Conservation (phyloP, 2,797 vertebrate genomes). For the Steatocranus sp. region DNA sequence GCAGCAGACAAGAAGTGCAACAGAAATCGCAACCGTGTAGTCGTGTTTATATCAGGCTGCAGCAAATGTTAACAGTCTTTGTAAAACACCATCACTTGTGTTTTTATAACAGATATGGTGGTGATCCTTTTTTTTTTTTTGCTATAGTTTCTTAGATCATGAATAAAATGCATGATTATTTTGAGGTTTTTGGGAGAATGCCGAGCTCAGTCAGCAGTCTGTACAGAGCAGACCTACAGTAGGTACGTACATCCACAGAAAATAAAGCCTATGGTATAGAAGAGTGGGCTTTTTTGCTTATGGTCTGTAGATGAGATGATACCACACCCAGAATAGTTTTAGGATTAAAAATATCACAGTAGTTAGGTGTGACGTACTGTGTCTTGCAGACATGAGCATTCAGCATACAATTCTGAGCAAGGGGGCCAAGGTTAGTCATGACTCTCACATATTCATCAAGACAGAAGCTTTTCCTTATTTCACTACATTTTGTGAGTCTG, state of each 20-base stretch:
- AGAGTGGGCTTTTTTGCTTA: not conserved
- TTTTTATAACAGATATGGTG: not conserved
- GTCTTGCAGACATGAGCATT: not conserved
- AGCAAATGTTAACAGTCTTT: not conserved
- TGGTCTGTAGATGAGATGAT: not conserved
- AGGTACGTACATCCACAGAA: not conserved
- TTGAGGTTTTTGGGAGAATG: not conserved
- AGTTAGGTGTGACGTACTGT: no score
- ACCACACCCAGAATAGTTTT: not conserved
- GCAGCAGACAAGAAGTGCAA: not conserved
- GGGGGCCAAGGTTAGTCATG: not conserved
- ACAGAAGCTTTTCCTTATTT: not conserved
- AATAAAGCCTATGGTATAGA: not conserved
- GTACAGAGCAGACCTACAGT: not conserved
- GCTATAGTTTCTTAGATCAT: not conserved
- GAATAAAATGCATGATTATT: not conserved
- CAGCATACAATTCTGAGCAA: not conserved
- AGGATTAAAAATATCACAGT: not conserved
- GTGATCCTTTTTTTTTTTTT: not conserved
- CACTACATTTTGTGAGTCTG: not conserved
- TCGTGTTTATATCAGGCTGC: not conserved
- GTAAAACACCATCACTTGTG: not conserved
- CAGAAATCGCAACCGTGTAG: not conserved
- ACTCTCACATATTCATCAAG: not conserved
- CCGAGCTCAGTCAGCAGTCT: not conserved